phyloP scores from a whole-genome alignment of 2,888 invertebrate species.

The Strigamia maritima region DNA sequence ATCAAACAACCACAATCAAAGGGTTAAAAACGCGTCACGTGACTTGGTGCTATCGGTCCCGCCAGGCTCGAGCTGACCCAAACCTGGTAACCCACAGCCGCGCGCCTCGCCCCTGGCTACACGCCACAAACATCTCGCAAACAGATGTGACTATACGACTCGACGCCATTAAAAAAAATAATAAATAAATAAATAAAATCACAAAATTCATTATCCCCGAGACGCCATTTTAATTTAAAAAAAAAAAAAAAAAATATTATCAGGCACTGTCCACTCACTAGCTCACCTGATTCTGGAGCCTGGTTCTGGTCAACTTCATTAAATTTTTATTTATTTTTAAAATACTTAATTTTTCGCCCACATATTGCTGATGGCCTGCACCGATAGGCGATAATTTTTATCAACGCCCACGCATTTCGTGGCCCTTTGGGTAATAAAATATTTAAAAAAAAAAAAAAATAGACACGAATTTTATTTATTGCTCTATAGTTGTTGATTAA shows the following conservation, averaged over 20 bases:
- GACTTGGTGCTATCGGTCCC: neutral
- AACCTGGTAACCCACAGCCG: conserved; percentile 19
- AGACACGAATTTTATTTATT: neutral
- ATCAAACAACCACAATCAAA: neutral
- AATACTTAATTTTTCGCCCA: neutral
- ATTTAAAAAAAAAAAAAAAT: too few species aligned
- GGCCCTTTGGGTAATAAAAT: neutral
- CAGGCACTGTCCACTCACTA: neutral
- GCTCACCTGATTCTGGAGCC: neutral
- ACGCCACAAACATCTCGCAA: neutral
- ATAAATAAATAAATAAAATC: neutral
- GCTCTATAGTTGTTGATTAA: neutral
- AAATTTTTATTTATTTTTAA: neutral
- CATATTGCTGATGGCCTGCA: neutral
- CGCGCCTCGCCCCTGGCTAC: neutral
- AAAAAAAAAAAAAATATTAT: too few species aligned
- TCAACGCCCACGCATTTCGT: neutral
- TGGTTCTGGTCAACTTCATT: neutral
- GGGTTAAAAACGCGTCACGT: conserved; percentile 23
- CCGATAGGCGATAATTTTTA: neutral
- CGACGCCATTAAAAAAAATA: neutral
- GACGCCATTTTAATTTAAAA: neutral
- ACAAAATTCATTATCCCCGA: neutral
- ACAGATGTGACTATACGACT: neutral
- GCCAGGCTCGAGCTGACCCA: conserved; percentile 12